Evolutionary conservation across 2,797 vertebrate species (phyloP).

Genomic region (Gorsachius magnificus): DNA sequence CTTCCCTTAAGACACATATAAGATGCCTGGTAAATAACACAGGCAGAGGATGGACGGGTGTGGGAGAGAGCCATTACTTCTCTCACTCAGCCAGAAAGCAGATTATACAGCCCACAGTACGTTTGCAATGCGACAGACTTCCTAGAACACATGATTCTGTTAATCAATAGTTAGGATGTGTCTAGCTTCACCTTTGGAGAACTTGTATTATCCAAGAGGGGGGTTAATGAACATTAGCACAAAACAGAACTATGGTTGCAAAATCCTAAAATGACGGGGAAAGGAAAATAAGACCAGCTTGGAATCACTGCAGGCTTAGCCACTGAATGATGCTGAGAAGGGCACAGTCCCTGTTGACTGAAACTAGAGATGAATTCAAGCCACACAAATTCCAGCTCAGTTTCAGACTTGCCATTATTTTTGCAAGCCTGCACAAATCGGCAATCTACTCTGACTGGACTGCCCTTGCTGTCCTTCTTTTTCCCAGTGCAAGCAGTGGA

Average conservation of each 20-base stretch:
- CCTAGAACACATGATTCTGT: not conserved
- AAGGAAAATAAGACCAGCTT: not conserved
- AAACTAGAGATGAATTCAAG: slow-evolving; percentile 39
- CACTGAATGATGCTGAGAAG: not conserved
- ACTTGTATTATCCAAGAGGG: not conserved
- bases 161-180: slow-evolving; percentile 16
- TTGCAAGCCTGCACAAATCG: slow-evolving; percentile 13
- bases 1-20: slow-evolving; percentile 10
- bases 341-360: slow-evolving; percentile 11
- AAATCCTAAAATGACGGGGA: slow-evolving; percentile 10
- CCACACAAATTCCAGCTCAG: slow-evolving; percentile 17
- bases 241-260: not conserved
- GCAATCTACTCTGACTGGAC: not conserved
- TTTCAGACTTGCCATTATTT: slow-evolving; percentile 43
- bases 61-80: not conserved
- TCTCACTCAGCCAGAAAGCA: not conserved
- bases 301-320: not conserved
- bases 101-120: not conserved
- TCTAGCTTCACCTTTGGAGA: slow-evolving; percentile 4
- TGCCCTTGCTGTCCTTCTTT: not conserved
- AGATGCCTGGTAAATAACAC: slow-evolving; percentile 8
- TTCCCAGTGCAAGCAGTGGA: not conserved
- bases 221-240: slow-evolving; percentile 17
- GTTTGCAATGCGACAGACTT: not conserved
- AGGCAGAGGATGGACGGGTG: not conserved